Conservation (phyloP, 2,113 vertebrate genomes). For the Tachysurus vachellii region DNA sequence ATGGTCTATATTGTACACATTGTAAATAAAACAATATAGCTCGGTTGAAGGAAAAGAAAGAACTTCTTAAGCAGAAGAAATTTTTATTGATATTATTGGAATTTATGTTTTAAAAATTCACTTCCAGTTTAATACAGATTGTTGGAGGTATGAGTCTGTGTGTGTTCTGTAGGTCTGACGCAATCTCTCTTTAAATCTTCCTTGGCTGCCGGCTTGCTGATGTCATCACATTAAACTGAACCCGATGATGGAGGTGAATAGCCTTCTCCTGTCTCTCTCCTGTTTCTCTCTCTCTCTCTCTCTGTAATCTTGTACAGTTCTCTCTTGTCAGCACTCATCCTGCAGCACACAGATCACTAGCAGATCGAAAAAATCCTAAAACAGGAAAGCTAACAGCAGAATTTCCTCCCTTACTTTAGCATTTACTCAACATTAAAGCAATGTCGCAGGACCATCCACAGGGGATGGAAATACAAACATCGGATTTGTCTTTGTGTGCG, state of each 20-base stretch:
- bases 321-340: conserved; percentile 46
- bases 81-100: not conserved
- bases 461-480: conserved; percentile 20
- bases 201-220: conserved; percentile 52
- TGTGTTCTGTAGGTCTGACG: not conserved
- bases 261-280: conserved; percentile 22
- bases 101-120: not conserved
- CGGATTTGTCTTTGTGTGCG: not conserved
- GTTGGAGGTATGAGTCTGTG: conserved; percentile 1
- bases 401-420: conserved; percentile 11
- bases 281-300: not conserved
- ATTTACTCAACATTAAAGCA: conserved; percentile 53
- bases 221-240: conserved; percentile 60
- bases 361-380: conserved; percentile 60
- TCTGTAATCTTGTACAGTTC: conserved; percentile 46
- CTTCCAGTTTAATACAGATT: not conserved
- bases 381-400: conserved; percentile 31
- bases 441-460: conserved; percentile 50
- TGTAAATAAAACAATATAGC: not conserved
- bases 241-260: conserved; percentile 57
- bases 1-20: not conserved
- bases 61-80: not conserved
- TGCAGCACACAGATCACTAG: conserved; percentile 62
- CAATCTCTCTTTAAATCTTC: conserved; percentile 57
- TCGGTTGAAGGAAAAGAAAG: not conserved